Percentiles rank a stretch among this genome's conserved stretches.
Conservation (phyloP, 2,113 vertebrate genomes). For the Larimichthys polyactis region DNA sequence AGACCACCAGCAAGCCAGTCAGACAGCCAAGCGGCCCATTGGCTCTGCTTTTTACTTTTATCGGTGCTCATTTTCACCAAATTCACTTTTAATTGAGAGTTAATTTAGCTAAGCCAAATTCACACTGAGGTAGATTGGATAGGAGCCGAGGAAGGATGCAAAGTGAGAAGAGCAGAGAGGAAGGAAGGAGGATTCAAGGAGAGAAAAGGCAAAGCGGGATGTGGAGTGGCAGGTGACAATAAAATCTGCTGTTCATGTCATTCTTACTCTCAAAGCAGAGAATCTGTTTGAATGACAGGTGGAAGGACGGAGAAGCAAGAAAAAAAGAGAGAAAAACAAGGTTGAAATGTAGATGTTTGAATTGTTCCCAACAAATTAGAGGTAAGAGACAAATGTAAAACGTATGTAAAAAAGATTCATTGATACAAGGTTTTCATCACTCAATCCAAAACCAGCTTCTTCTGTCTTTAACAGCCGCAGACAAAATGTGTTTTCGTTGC, state of each 20-base stretch:
- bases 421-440: not conserved
- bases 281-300: constrained; percentile 12
- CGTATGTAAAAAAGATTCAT: not conserved
- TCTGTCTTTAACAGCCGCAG: not conserved
- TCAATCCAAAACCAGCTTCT: not conserved
- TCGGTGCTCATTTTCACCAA: constrained; percentile 69
- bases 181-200: not conserved
- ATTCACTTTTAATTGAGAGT: constrained; percentile 79
- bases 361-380: not conserved
- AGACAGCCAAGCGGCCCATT: constrained; percentile 20
- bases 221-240: constrained; percentile 60
- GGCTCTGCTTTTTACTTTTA: constrained; percentile 58
- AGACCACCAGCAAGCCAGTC: not conserved
- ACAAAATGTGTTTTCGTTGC: constrained; percentile 24
- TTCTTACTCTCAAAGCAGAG: constrained; percentile 29
- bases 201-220: constrained; percentile 6
- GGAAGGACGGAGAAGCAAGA: not conserved
- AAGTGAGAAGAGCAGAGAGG: constrained; percentile 9
- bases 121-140: constrained; percentile 39
- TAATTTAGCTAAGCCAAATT: constrained; percentile 68
- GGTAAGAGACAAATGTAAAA: not conserved
- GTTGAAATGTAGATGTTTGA: not conserved
- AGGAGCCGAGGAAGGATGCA: constrained; percentile 19
- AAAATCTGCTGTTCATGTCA: constrained; percentile 48
- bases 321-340: constrained; percentile 25